A percentile compares a stretch with the other conserved stretches of the same genome.
phyloP scores from a whole-genome alignment of 2,888 invertebrate species.

The Trissolcus japonicus region DNA sequence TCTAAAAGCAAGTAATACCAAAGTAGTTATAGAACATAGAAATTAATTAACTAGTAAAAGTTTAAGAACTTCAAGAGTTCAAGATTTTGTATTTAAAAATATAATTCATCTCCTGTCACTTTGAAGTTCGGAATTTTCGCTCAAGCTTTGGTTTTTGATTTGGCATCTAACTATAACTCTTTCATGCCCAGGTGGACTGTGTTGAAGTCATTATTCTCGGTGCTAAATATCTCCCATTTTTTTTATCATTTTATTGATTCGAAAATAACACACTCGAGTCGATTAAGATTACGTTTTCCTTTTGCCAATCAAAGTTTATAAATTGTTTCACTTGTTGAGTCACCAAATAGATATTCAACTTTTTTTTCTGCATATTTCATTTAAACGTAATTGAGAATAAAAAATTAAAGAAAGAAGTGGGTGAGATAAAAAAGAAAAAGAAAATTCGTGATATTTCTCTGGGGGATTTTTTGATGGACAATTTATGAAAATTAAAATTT shows the following conservation, averaged over 20 bases:
- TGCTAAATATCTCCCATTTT: constrained; percentile 5
- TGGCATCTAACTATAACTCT: constrained; percentile 21
- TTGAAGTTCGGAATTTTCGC: no score
- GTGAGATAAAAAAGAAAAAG: no score
- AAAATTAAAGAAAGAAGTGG: no score
- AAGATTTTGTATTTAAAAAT: background rate
- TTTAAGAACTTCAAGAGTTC: no score
- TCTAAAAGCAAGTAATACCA: constrained; percentile 14
- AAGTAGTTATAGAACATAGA: background rate
- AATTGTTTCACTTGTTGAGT: background rate
- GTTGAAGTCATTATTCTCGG: constrained; percentile 17
- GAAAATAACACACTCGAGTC: constrained; percentile 4
- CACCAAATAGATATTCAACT: background rate
- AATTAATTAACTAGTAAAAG: background rate
- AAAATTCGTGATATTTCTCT: no score
- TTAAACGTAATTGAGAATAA: no score
- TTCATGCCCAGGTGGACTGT: constrained; percentile 21
- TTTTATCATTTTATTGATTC: constrained; percentile 24
- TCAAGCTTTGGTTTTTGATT: no score
- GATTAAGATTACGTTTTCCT: background rate
- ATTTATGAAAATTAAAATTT: no score
- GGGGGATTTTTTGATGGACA: no score
- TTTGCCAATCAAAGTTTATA: background rate
- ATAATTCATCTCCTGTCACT: no score
- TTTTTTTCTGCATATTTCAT: background rate